Base-by-base conservation (phyloP, 2,888 invertebrate genomes). In the Drosophila prolongata region DNA sequence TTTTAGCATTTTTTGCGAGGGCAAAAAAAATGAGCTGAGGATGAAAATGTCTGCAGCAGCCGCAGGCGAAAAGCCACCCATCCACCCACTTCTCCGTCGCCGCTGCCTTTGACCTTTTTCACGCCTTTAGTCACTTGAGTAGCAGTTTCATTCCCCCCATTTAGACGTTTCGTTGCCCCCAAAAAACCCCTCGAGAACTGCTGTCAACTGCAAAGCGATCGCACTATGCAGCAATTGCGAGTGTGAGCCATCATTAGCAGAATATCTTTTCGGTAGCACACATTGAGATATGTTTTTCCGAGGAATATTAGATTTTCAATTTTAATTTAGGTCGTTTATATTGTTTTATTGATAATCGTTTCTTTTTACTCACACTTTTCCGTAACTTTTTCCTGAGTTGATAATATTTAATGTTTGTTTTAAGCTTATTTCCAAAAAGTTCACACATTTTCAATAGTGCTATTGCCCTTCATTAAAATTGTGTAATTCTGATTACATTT, bases 71-170 rank as follows among this genome's bases (percentile, higher is more conserved):
- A 19, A 53, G 27, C 49, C 64, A 46, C 47, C 46, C 30, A 3
- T n/a, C 43, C 37, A 10, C n/a, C 55, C 67, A 43, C 11, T 42
- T 56, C 53, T 50, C 38, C 52, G 53, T 37, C 35, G 14, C 68
- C 35, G 72, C 75, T 77, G 86, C 80, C 86, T 82, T 82, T 84
- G 84, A 84, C 84, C 86, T 84, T 84, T 84, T 87, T 84, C 87
- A 87, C 86, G 86, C 88, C 88, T 82, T 82, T 76, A 73, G 84
- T 68, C 74, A 78, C 75, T 82, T 79, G 86, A 82, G 83, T 75
- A 82, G 80, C 86, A 79, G 74, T 74, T 82, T 77, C 75, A 69
- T 81, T 76, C 59, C 64, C 54, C 67, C 61, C 62, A 16, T 59
- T 58, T 34, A 34, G 38, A 35, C 46, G 16, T 30, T 13, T 46